phyloP scores from a whole-genome alignment of 1,140 invertebrate species.

The Dinothrombium tinctorium region DNA sequence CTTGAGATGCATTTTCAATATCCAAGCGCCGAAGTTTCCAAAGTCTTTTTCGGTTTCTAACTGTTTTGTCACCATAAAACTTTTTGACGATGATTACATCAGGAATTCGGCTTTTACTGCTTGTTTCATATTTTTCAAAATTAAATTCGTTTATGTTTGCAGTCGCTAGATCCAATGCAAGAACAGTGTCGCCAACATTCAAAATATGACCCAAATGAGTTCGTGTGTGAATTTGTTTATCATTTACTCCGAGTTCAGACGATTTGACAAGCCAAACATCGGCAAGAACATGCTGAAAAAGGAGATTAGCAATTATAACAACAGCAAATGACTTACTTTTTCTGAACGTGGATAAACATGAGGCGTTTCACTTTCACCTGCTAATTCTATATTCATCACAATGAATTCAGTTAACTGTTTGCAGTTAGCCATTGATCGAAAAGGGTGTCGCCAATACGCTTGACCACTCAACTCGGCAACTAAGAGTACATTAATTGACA shows the following conservation, averaged over 20 bases:
- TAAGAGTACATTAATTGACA: conserved; percentile 20
- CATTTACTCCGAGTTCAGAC: conserved; percentile 58
- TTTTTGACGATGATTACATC: conserved; percentile 88
- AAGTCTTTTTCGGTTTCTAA: conserved; percentile 41
- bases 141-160: conserved; percentile 69
- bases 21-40: conserved; percentile 77
- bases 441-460: conserved; percentile 63
- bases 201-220: conserved; percentile 86
- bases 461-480: conserved; percentile 60
- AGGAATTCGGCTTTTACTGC: conserved; percentile 34
- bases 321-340: conserved; percentile 8
- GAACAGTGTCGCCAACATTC: conserved; percentile 68
- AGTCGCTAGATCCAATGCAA: conserved; percentile 70
- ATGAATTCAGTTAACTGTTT: conserved; percentile 78
- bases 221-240: conserved; percentile 54
- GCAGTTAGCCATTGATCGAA: conserved; percentile 58
- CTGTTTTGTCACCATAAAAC: conserved; percentile 44
- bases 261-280: conserved; percentile 81
- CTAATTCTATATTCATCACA: conserved; percentile 78
- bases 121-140: conserved; percentile 50
- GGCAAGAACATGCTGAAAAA: conserved; percentile 48
- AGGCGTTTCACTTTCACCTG: conserved; percentile 40
- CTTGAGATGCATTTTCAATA: conserved; percentile 28
- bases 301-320: neutral
- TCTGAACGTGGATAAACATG: conserved; percentile 6